Evolutionary conservation across 2,888 invertebrate genomes (phyloP).

Genomic region (Scaptomyza cyrtandrae): DNA sequence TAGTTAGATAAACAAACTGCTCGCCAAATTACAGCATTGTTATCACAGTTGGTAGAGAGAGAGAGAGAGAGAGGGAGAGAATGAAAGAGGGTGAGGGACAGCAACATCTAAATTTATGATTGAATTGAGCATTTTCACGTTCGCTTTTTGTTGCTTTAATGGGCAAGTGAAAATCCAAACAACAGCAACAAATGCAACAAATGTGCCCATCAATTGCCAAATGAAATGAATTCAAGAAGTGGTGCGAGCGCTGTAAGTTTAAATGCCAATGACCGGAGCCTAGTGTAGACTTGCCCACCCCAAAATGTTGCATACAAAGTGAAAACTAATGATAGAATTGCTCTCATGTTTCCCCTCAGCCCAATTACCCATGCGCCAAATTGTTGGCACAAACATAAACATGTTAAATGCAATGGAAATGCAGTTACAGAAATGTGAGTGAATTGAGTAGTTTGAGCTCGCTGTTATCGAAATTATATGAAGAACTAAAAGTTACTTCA

Average conservation of each 20-base stretch:
- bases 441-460: neutral
- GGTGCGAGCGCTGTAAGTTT: conserved; percentile 11
- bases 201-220: conserved; percentile 59
- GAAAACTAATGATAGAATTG: conserved; percentile 59
- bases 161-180: conserved; percentile 59
- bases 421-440: conserved; percentile 5
- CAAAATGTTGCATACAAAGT: conserved; percentile 31
- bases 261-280: conserved; percentile 65
- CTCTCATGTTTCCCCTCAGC: conserved; percentile 25
- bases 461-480: neutral
- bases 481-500: neutral
- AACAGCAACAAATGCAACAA: conserved; percentile 16
- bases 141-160: conserved; percentile 52
- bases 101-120: conserved; percentile 57
- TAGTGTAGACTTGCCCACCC: conserved; percentile 16
- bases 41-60: conserved; percentile 31
- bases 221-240: conserved; percentile 59
- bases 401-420: conserved; percentile 7
- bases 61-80: neutral
- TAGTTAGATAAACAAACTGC: conserved; percentile 66
- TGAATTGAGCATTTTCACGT: conserved; percentile 65
- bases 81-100: neutral
- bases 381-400: conserved; percentile 1
- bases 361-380: conserved; percentile 13
- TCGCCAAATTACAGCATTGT: conserved; percentile 71